Conservation (phyloP, 2,113 vertebrate genomes). For the Bagarius yarrelli region DNA sequence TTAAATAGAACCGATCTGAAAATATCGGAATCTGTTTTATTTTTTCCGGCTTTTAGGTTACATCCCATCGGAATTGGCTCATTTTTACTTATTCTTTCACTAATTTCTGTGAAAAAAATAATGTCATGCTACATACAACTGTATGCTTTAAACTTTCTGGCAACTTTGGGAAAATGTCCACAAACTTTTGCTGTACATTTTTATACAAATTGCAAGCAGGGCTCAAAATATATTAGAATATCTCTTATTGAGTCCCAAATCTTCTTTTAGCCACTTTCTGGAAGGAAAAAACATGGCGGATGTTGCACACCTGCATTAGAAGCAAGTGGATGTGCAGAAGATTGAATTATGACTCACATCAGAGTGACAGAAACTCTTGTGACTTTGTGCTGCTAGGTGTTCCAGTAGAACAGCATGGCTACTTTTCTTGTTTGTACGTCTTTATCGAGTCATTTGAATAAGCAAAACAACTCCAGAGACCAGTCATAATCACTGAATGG, state of each 20-base stretch:
- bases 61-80: too few species aligned
- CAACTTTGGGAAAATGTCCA: too few species aligned
- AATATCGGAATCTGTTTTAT: too few species aligned
- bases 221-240: slow-evolving; percentile 28
- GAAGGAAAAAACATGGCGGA: background rate
- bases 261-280: background rate
- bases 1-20: too few species aligned
- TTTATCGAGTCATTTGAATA: slow-evolving; percentile 3
- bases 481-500: slow-evolving; percentile 1
- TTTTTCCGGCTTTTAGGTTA: too few species aligned
- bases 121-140: too few species aligned
- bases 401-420: background rate
- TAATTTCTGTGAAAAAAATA: too few species aligned
- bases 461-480: slow-evolving; percentile 2
- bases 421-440: background rate
- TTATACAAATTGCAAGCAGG: slow-evolving; percentile 11
- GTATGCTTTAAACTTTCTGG: too few species aligned
- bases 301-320: background rate
- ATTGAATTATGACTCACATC: background rate
- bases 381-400: background rate
- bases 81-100: too few species aligned
- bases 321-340: slow-evolving; percentile 1
- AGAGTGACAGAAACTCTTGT: background rate
- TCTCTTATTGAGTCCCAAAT: background rate
- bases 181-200: too few species aligned